Evolutionary conservation across 2,797 vertebrate genomes (phyloP).

Genomic region (Rachycentron canadum): DNA sequence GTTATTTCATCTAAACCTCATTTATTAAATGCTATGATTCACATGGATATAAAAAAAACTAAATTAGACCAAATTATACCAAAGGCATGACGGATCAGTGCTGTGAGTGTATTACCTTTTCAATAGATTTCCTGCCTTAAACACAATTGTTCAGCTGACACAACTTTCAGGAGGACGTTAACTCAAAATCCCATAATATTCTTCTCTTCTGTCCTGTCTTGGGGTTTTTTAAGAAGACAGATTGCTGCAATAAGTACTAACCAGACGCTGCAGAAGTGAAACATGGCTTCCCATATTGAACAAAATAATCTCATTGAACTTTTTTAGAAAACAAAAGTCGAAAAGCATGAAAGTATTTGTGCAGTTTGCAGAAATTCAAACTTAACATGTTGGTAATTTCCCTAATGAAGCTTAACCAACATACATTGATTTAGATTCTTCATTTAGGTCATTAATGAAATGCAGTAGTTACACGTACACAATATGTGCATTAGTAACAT

Average conservation of each 20-base stretch:
- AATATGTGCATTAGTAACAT: not conserved
- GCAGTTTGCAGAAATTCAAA: not conserved
- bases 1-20: not conserved
- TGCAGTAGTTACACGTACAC: not conserved
- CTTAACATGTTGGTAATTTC: not conserved
- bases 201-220: slow-evolving; percentile 10
- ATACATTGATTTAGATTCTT: not conserved
- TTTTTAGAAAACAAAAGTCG: not conserved
- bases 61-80: slow-evolving; percentile 15
- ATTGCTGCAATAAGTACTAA: slow-evolving; percentile 30
- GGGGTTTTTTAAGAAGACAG: slow-evolving; percentile 25
- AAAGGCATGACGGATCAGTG: not conserved
- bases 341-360: not conserved
- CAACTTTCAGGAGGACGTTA: slow-evolving; percentile 7
- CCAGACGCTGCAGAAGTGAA: slow-evolving; percentile 18
- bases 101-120: not conserved
- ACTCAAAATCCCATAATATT: slow-evolving; percentile 1
- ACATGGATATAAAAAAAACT: slow-evolving; percentile 1
- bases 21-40: not conserved
- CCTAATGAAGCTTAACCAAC: not conserved
- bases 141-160: slow-evolving; percentile 17
- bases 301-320: slow-evolving; percentile 17
- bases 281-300: not conserved
- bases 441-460: not conserved
- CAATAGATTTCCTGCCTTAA: not conserved